phyloP scores from a whole-genome alignment of 1,140 invertebrate species.

The Periplaneta americana region DNA sequence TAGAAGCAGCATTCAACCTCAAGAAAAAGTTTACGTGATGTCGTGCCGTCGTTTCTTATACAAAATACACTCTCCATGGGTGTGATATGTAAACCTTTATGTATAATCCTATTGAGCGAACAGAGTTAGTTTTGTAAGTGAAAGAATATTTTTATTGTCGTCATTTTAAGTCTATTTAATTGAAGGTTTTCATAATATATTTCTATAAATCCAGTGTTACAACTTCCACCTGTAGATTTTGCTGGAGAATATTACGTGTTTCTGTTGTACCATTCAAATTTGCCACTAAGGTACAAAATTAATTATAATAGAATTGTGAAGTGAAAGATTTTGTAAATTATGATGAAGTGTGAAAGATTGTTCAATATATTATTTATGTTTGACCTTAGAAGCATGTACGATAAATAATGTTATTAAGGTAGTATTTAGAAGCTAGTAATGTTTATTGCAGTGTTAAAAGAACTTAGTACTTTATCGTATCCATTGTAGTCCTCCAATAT shows the following conservation, averaged over 20 bases:
- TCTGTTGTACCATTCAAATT: background rate
- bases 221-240: background rate
- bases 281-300: background rate
- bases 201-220: background rate
- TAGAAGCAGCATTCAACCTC: background rate
- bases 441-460: no score
- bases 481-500: no score
- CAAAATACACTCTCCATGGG: background rate
- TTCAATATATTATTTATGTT: no score
- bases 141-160: slow-evolving; percentile 1
- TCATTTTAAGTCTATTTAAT: background rate
- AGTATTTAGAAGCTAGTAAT: no score
- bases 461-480: no score
- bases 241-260: background rate
- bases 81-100: background rate
- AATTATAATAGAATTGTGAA: no score
- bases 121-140: slow-evolving; percentile 3
- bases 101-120: background rate
- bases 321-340: no score
- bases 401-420: no score
- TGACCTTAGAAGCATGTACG: no score
- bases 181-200: background rate
- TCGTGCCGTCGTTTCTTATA: background rate
- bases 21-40: background rate
- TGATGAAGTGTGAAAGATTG: no score